phyloP scores from a whole-genome alignment of 2,113 vertebrate genomes.

The Halichoeres trimaculatus region DNA sequence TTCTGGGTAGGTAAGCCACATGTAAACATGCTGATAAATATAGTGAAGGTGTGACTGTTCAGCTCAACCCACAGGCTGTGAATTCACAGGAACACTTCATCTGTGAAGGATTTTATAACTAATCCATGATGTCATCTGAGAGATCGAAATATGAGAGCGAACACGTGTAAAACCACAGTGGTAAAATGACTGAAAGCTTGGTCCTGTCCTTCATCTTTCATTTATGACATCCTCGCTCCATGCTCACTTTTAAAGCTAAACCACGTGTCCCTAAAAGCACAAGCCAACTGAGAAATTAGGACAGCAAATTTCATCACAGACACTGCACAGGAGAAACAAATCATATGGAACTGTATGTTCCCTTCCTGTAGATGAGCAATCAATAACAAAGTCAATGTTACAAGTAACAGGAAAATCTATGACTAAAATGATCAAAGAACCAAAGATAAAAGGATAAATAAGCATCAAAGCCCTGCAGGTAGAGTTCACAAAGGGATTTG shows the following conservation, averaged over 20 bases:
- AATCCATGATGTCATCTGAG: conserved; percentile 10
- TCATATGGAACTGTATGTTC: neutral
- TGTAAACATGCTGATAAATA: conserved; percentile 22
- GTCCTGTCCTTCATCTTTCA: conserved; percentile 52
- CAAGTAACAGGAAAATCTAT: conserved; percentile 13
- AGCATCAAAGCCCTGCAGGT: neutral
- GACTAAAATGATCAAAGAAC: neutral
- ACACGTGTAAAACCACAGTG: neutral
- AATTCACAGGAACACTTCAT: conserved; percentile 15
- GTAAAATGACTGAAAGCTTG: conserved; percentile 37
- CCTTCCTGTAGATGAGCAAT: neutral
- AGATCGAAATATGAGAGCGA: conserved; percentile 30
- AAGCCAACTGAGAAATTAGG: neutral
- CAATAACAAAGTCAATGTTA: conserved; percentile 17
- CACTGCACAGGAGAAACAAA: conserved; percentile 10
- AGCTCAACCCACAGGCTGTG: conserved; percentile 12
- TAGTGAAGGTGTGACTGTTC: conserved; percentile 2
- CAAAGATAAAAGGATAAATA: neutral
- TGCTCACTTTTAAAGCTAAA: conserved; percentile 33
- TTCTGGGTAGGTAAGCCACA: conserved; percentile 54
- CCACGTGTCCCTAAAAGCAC: conserved; percentile 40
- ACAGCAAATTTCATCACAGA: neutral
- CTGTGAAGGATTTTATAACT: conserved; percentile 4
- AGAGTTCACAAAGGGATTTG: neutral
- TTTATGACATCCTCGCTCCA: conserved; percentile 41